Percentiles rank a stretch among this genome's conserved stretches.
Evolutionary conservation across 2,888 invertebrate genomes (phyloP).

Genomic region (Melanostoma scalare): DNA sequence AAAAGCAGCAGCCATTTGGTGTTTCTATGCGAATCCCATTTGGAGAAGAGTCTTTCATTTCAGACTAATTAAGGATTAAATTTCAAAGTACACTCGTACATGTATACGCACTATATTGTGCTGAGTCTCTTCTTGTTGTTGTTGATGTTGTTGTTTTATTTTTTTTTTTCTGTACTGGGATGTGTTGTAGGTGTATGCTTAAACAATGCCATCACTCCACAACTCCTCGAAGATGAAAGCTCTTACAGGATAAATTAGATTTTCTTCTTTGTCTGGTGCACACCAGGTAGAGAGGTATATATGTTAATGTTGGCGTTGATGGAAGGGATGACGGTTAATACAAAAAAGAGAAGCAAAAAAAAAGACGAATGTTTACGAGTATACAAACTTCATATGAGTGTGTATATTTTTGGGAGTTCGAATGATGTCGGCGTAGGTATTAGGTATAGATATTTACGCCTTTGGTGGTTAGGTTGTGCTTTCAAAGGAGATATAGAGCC

Average conservation of each 20-base stretch:
- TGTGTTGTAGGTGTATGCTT: conserved; percentile 20
- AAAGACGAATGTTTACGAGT: too few relatives aligned
- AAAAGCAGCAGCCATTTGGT: conserved; percentile 32
- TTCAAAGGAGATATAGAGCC: neutral
- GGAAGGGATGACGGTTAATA: neutral
- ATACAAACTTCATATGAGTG: too few relatives aligned
- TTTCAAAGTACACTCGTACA: conserved; percentile 50
- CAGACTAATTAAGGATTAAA: conserved; percentile 70
- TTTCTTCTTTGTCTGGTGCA: conserved; percentile 50
- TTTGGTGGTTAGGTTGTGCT: neutral
- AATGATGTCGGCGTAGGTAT: neutral
- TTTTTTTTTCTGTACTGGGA: neutral
- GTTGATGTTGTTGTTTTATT: conserved; percentile 18
- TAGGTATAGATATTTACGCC: neutral
- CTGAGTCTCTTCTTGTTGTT: conserved; percentile 11
- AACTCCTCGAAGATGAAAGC: conserved; percentile 49
- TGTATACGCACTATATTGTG: conserved; percentile 48
- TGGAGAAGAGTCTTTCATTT: conserved; percentile 38
- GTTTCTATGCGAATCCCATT: conserved; percentile 34
- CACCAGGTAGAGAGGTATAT: conserved; percentile 5
- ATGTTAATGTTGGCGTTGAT: neutral
- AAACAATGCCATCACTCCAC: conserved; percentile 10
- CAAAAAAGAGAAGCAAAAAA: too few relatives aligned
- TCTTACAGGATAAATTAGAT: conserved; percentile 55
- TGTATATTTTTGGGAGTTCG: too few relatives aligned